Conservation (phyloP, 2,113 vertebrate genomes). For the Vidua chalybeata region DNA sequence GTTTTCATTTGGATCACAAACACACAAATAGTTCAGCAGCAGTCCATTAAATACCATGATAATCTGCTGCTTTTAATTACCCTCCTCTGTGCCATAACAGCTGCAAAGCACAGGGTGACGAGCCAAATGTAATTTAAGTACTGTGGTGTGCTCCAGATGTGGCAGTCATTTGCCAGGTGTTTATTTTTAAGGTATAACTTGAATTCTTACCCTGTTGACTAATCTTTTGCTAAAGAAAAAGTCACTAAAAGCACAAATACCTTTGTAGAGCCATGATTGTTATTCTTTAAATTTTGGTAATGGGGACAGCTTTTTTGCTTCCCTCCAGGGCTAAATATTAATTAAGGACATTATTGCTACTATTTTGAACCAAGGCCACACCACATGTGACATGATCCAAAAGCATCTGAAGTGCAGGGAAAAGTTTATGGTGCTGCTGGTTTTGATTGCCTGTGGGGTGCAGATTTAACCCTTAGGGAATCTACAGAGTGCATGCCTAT, state of each 20-base stretch:
- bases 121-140: slow-evolving; percentile 75
- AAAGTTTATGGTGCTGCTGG: background rate
- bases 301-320: background rate
- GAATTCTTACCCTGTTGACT: slow-evolving; percentile 3
- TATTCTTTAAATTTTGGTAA: background rate
- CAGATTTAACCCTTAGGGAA: background rate
- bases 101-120: slow-evolving; percentile 69
- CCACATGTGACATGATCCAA: background rate
- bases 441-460: background rate
- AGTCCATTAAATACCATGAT: slow-evolving; percentile 73
- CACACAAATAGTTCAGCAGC: slow-evolving; percentile 70
- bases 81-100: slow-evolving; percentile 46
- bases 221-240: background rate
- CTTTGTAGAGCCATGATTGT: background rate
- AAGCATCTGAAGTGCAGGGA: background rate
- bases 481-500: background rate
- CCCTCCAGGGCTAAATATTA: background rate
- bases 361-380: slow-evolving; percentile 29
- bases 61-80: slow-evolving; percentile 79
- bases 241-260: background rate
- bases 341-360: slow-evolving; percentile 35
- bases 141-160: slow-evolving; percentile 65
- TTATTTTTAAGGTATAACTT: slow-evolving; percentile 50
- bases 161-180: slow-evolving; percentile 66
- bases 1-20: slow-evolving; percentile 62